Conservation (phyloP, 37 sponge, comb jelly and placozoan genomes). For the Chondrilla cf. caribensis region DNA sequence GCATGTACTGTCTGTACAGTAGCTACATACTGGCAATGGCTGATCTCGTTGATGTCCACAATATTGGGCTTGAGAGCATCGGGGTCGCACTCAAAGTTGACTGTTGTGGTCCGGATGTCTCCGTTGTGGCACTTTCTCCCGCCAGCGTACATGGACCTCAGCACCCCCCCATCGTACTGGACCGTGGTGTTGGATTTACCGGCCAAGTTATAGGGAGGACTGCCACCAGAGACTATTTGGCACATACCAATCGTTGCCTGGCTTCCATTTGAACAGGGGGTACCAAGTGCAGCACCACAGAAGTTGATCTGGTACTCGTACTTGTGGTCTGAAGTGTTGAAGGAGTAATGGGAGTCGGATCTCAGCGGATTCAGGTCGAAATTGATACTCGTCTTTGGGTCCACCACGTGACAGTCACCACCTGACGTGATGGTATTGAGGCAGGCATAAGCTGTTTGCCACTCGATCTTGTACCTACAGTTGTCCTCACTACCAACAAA, state of each 20-base stretch:
- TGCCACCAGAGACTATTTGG: conserved; percentile 18
- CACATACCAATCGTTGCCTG: conserved; percentile 31
- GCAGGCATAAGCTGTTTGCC: conserved; percentile 68
- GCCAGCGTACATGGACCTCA: conserved; percentile 28
- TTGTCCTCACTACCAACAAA: conserved; percentile 18
- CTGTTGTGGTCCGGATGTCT: conserved; percentile 20
- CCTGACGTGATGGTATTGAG: conserved; percentile 27
- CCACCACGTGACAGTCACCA: conserved; percentile 43
- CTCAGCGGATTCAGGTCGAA: conserved; percentile 57
- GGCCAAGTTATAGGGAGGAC: neutral
- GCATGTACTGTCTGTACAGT: conserved; percentile 47
- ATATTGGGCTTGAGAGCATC: conserved; percentile 16
- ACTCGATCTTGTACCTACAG: conserved; percentile 49
- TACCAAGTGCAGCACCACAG: conserved; percentile 25
- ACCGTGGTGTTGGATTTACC: conserved; percentile 45
- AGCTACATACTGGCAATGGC: conserved; percentile 54
- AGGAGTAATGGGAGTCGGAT: neutral
- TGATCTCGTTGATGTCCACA: conserved; percentile 33
- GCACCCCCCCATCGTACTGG: conserved; percentile 43
- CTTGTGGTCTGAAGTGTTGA: neutral
- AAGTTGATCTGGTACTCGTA: conserved; percentile 52
- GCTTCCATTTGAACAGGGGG: neutral
- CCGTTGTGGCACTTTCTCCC: conserved; percentile 31
- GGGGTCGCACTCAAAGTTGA: conserved; percentile 59
- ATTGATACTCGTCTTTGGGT: conserved; percentile 27